Evolutionary conservation across 2,797 vertebrate genomes (phyloP).

Genomic region (Myiotriccus ornatus): DNA sequence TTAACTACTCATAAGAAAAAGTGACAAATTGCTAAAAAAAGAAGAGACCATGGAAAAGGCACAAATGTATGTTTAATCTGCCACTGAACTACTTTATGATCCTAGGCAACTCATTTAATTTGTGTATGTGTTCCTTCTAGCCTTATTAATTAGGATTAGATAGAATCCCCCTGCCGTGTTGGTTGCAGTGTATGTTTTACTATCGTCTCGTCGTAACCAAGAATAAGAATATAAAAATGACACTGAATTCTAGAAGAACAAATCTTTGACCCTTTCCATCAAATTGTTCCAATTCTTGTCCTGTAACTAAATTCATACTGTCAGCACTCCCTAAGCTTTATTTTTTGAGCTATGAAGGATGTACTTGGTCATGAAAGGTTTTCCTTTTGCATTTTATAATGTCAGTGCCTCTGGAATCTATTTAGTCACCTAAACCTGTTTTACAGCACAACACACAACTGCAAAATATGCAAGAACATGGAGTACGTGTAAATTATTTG

Average conservation of each 20-base stretch:
- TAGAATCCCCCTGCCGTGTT: background rate
- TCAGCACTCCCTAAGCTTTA: background rate
- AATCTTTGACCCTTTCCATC: background rate
- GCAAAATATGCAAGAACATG: background rate
- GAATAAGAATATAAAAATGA: background rate
- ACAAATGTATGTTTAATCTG: background rate
- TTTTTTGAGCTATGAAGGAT: background rate
- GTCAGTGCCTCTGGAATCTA: background rate
- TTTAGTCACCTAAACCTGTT: background rate
- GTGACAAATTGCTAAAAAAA: slow-evolving; percentile 17
- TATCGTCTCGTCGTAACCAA: background rate
- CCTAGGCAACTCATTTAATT: background rate
- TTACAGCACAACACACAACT: background rate
- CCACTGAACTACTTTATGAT: background rate
- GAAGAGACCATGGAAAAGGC: background rate
- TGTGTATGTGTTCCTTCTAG: background rate
- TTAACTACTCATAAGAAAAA: slow-evolving; percentile 34
- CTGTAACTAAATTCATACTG: slow-evolving; percentile 27
- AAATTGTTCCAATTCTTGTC: background rate
- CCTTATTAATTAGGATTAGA: background rate
- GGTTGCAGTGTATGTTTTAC: background rate
- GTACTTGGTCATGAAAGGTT: background rate
- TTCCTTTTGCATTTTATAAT: background rate
- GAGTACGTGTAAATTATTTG: background rate
- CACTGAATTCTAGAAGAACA: background rate